phyloP scores from a whole-genome alignment of 2,888 invertebrate genomes.

The Synanthedon tipuliformis region DNA sequence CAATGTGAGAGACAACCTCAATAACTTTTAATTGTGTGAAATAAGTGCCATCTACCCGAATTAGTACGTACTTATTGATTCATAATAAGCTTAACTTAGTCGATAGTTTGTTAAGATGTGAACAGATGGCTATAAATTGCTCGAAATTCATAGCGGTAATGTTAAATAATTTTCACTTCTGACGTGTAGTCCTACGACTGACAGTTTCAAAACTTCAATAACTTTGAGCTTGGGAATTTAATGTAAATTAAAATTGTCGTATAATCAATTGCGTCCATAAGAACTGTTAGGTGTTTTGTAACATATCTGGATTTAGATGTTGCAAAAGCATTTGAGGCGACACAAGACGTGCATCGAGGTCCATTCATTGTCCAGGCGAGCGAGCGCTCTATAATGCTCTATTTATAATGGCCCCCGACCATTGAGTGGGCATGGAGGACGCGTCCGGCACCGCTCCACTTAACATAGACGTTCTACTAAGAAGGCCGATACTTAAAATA shows the following conservation, averaged over 20 bases:
- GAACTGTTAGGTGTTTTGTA: not conserved
- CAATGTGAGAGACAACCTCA: too few species aligned
- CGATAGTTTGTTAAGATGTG: too few species aligned
- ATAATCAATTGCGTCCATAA: not conserved
- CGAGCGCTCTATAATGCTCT: slow-evolving; percentile 16
- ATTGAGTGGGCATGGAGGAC: slow-evolving; percentile 54
- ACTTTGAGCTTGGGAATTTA: not conserved
- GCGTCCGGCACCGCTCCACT: slow-evolving; percentile 43
- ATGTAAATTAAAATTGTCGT: not conserved
- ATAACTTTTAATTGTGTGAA: too few species aligned
- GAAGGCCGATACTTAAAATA: not conserved
- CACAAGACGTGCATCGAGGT: slow-evolving; percentile 5
- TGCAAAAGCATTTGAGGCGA: not conserved
- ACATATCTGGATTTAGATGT: not conserved
- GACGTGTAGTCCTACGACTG: not conserved
- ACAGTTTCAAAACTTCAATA: not conserved
- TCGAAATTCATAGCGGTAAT: too few species aligned
- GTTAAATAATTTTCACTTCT: too few species aligned
- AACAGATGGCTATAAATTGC: too few species aligned
- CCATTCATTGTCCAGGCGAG: slow-evolving; percentile 17
- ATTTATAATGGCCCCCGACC: slow-evolving; percentile 36
- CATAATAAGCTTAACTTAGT: too few species aligned
- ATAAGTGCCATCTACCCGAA: too few species aligned
- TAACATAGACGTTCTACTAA: slow-evolving; percentile 22
- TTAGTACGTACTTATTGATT: too few species aligned